phyloP scores from a whole-genome alignment of 1,140 invertebrate genomes.

The Lineus longissimus region DNA sequence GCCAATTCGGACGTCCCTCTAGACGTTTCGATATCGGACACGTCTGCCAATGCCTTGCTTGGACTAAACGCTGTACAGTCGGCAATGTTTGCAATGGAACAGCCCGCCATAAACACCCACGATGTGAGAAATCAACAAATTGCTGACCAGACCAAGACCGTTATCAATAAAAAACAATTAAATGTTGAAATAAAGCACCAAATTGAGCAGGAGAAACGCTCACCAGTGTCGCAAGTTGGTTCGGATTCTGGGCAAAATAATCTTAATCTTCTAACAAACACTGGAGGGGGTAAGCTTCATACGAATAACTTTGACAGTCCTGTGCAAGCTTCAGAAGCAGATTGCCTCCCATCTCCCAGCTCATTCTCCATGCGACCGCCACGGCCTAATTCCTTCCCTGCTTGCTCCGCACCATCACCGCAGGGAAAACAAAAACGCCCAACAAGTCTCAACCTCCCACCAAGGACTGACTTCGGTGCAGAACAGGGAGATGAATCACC shows the following conservation, averaged over 20 bases:
- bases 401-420: not conserved
- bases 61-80: not conserved
- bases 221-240: not conserved
- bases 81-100: not conserved
- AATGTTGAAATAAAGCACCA: too few relatives aligned
- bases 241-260: not conserved
- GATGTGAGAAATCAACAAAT: not conserved
- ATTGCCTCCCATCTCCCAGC: not conserved
- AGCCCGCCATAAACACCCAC: not conserved
- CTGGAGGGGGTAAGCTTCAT: too few relatives aligned
- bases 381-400: not conserved
- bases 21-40: not conserved
- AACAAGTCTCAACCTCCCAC: slow-evolving; percentile 43
- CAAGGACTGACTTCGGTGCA: slow-evolving; percentile 24
- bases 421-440: slow-evolving; percentile 36
- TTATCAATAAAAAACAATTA: too few relatives aligned
- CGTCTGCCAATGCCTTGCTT: not conserved
- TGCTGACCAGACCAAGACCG: not conserved
- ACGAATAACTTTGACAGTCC: too few relatives aligned
- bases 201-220: too few relatives aligned
- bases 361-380: not conserved
- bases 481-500: slow-evolving; percentile 12
- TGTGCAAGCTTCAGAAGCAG: too few relatives aligned
- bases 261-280: too few relatives aligned
- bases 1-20: not conserved